Evolutionary conservation across 2,888 invertebrate species (phyloP), one percentile per base, ranked within the genome.

Genomic region (Auanema freiburgensis): DNA sequence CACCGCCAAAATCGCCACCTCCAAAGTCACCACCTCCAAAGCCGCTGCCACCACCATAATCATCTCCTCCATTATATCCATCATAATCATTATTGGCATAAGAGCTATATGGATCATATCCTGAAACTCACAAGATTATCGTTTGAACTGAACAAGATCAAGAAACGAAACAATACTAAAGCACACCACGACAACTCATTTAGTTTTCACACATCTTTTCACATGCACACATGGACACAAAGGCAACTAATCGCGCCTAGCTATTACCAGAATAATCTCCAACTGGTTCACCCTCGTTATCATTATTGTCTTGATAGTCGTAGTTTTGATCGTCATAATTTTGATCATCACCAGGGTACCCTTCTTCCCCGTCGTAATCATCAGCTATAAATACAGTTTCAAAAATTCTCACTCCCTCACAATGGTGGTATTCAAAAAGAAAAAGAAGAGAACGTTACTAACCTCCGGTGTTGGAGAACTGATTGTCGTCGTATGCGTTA

Each of bases 1-100:
- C n/a, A 21, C 72, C 75, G 51, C 69, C 72, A 50, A 56, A 63
- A 41, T 69, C 65, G 25, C 65, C 71, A n/a, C 67, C 69, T 11
- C 66, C 64, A 52, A 59, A 69, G 43, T 68, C 67, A 10, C 66
- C 67, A 33, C 61, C 65, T 49, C 68, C 69, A 46, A 43, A 72
- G 23, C 58, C 68, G 18, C 55, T 63, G 10, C 60, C 59, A 2
- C 57, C 55, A 55, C 55, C 69, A 24, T 66, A 65, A 21, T 66
- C 61, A 24, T 44, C 59, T n/a, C 65, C 71, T 42, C 62, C 66
- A 50, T 66, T 63, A 43, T 71, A 63, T 40, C 61, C 66, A 18
- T 59, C 59, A 42, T 66, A 33, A 8, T 33, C 33, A 33, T 33
- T 33, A 33, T 33, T 33, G 8, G 33, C 33, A 33, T 57, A 41